Evolutionary conservation across 2,888 invertebrate species (phyloP).

Genomic region (Hyles lineata): DNA sequence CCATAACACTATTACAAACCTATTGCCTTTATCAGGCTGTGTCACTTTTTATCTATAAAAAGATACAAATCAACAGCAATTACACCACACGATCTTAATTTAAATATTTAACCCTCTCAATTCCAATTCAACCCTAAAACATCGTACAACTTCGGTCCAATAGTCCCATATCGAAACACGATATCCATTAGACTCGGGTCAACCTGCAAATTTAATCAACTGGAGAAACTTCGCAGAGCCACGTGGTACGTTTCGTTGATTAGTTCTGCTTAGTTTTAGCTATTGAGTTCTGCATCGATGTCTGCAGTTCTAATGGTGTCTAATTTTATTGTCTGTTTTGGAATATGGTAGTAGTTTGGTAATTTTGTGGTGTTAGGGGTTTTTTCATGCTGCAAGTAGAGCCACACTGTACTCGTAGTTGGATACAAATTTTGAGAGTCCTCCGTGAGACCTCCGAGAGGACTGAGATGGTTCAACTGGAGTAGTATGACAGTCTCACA

Average conservation of each 20-base stretch:
- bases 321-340: not conserved
- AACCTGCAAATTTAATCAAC: conserved; percentile 76
- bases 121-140: conserved; percentile 9
- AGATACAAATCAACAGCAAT: not conserved
- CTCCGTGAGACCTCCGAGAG: no score
- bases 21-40: no score
- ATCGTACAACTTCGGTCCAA: conserved; percentile 8
- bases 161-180: conserved; percentile 10
- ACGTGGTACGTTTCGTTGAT: conserved; percentile 57
- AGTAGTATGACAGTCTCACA: no score
- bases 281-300: conserved; percentile 60
- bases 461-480: no score
- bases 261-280: conserved; percentile 72
- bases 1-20: no score
- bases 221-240: conserved; percentile 55
- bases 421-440: no score
- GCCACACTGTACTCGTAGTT: no score
- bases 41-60: not conserved
- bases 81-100: not conserved
- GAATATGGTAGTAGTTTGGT: not conserved
- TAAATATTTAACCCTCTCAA: not conserved
- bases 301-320: conserved; percentile 32
- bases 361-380: not conserved
- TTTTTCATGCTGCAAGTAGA: not conserved
- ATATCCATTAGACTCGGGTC: conserved; percentile 41